Percentiles rank a stretch among this genome's conserved stretches.
These are phyloP conservation scores for Amphiprion ocellaris DNA, from an alignment of 2,113 vertebrate species.

Conservation along the genomic window DNA sequence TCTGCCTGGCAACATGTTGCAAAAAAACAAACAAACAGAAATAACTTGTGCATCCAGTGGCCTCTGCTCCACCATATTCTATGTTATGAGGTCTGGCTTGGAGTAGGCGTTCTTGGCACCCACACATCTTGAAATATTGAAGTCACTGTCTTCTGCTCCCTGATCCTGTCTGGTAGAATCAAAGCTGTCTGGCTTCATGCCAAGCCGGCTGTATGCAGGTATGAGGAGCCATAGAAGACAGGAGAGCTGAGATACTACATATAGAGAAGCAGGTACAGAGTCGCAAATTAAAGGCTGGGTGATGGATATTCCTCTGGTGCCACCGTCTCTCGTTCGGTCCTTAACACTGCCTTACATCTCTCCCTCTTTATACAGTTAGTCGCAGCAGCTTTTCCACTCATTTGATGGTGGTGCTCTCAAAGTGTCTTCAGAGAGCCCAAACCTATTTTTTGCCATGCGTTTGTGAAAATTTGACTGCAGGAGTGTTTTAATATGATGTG, in stretches of 20 bases:
- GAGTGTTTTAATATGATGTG: not conserved
- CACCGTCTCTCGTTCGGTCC: constrained; percentile 13
- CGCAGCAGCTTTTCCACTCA: constrained; percentile 7
- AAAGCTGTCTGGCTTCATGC: constrained; percentile 48
- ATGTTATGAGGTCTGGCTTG: constrained; percentile 29
- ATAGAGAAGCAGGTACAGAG: constrained; percentile 24
- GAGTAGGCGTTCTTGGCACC: constrained; percentile 47
- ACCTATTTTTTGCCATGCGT: not conserved
- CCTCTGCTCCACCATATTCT: constrained; percentile 27
- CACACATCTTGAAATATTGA: constrained; percentile 58
- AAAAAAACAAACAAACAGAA: not conserved
- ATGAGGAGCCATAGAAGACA: constrained; percentile 24
- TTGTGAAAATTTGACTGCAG: constrained; percentile 6
- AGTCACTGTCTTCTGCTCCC: constrained; percentile 37
- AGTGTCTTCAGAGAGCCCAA: not conserved
- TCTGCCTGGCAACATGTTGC: constrained; percentile 21
- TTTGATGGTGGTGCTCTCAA: not conserved
- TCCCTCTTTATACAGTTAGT: not conserved
- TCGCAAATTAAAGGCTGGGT: constrained; percentile 25
- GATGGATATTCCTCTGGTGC: constrained; percentile 27
- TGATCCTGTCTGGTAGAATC: constrained; percentile 66
- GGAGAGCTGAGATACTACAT: constrained; percentile 46
- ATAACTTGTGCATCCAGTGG: constrained; percentile 19
- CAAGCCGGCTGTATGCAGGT: constrained; percentile 41
- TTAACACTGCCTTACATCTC: constrained; percentile 20